Conservation (phyloP, 2,797 vertebrate genomes). For the Scyliorhinus canicula region DNA sequence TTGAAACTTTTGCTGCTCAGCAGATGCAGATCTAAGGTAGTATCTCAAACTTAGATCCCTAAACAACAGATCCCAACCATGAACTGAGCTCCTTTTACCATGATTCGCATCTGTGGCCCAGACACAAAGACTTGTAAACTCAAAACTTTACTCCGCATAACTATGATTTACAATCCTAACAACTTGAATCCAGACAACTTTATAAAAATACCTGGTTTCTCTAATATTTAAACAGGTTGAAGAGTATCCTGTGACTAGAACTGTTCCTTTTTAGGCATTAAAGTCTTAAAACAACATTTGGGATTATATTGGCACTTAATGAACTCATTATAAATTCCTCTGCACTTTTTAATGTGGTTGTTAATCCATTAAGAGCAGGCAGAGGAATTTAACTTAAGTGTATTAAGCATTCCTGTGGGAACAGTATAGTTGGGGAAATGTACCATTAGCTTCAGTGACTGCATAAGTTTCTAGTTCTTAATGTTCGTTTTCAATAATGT, state of each 20-base stretch:
- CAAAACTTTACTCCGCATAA: neutral
- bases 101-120: neutral
- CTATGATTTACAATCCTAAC: neutral
- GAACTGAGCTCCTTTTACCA: neutral
- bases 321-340: constrained; percentile 18
- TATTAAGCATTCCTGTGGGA: neutral
- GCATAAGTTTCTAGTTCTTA: neutral
- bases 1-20: neutral
- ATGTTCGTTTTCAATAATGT: neutral
- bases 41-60: neutral
- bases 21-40: neutral
- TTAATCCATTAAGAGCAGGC: neutral
- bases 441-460: neutral
- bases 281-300: neutral
- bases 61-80: neutral
- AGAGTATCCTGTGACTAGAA: neutral
- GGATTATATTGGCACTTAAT: neutral
- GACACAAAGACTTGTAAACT: neutral
- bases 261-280: neutral
- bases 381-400: neutral
- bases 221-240: neutral
- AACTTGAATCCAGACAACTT: neutral
- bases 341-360: neutral
- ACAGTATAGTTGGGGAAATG: neutral
- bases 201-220: neutral